Percentiles rank a stretch among this genome's conserved stretches.
phyloP scores from a whole-genome alignment of 2,888 invertebrate genomes.

The Emmelina monodactyla region DNA sequence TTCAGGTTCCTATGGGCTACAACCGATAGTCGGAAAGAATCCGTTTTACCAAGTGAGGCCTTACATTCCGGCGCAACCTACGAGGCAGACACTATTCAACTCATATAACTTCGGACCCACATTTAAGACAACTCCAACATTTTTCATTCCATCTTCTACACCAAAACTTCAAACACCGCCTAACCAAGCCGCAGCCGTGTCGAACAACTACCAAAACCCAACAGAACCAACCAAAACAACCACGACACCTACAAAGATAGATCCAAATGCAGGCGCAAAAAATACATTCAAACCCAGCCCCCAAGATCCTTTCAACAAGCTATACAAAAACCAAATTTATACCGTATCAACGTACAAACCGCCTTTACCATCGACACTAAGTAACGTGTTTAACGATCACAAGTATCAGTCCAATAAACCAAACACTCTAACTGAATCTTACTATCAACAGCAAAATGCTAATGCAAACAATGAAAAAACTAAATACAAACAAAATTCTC shows the following conservation, averaged over 20 bases:
- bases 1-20: constrained; percentile 67
- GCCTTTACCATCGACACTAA: constrained; percentile 33
- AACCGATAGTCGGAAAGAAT: constrained; percentile 60
- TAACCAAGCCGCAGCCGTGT: constrained; percentile 41
- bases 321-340: constrained; percentile 33
- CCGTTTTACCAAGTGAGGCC: constrained; percentile 38
- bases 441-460: constrained; percentile 29
- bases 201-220: constrained; percentile 43
- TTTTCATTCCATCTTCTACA: constrained; percentile 38
- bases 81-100: constrained; percentile 48
- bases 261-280: constrained; percentile 40
- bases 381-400: constrained; percentile 33
- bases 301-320: constrained; percentile 49
- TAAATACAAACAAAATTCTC: constrained; percentile 30
- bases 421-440: constrained; percentile 35
- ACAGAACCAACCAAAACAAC: constrained; percentile 51
- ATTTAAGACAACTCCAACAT: constrained; percentile 36
- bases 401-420: constrained; percentile 34
- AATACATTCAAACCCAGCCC: constrained; percentile 51
- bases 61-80: constrained; percentile 42
- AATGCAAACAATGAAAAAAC: constrained; percentile 35
- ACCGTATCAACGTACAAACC: constrained; percentile 52
- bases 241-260: constrained; percentile 34
- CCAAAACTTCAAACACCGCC: constrained; percentile 37
- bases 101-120: constrained; percentile 45